A percentile compares a stretch with the other conserved stretches of the same genome.
These are phyloP conservation scores for Mormyrus proboscirostris DNA, from an alignment of 2,797 vertebrate genomes.

Conservation along the genomic window DNA sequence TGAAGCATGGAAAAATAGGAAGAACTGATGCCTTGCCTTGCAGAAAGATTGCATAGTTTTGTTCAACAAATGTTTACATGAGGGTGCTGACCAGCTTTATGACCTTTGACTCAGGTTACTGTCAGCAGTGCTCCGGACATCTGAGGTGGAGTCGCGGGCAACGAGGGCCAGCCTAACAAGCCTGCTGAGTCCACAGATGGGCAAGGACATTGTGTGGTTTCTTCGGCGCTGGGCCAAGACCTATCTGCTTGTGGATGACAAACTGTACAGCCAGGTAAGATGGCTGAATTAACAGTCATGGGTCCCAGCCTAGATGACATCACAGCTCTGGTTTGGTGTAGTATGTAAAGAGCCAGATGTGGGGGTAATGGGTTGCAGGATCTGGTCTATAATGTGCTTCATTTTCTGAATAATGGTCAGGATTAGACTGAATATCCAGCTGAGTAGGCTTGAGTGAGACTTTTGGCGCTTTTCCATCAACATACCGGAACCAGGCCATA, in stretches of 20 bases:
- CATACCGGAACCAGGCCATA: not conserved
- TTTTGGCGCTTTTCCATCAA: not conserved
- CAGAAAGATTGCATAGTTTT: not conserved
- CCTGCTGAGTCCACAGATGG: conserved; percentile 97
- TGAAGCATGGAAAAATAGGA: not conserved
- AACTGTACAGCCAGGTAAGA: conserved; percentile 90
- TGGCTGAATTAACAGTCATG: not conserved
- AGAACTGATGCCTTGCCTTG: not conserved
- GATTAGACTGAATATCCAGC: not conserved
- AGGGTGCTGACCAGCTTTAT: not conserved
- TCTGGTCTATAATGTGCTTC: not conserved
- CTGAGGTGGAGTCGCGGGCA: conserved; percentile 94
- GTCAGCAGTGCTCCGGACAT: conserved; percentile 87
- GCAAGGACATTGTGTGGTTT: conserved; percentile 97
- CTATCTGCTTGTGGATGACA: conserved; percentile 93
- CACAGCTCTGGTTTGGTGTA: not conserved
- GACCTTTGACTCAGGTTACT: conserved; percentile 68
- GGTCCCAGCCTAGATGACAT: not conserved
- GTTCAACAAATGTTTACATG: not conserved
- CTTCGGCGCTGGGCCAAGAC: conserved; percentile 95
- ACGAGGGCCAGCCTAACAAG: conserved; percentile 86
- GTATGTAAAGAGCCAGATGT: not conserved
- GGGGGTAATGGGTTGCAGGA: not conserved
- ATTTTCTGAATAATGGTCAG: not conserved
- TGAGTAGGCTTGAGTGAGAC: not conserved